Conservation (phyloP, 2,113 vertebrate genomes). For the Aleadryas rufinucha region DNA sequence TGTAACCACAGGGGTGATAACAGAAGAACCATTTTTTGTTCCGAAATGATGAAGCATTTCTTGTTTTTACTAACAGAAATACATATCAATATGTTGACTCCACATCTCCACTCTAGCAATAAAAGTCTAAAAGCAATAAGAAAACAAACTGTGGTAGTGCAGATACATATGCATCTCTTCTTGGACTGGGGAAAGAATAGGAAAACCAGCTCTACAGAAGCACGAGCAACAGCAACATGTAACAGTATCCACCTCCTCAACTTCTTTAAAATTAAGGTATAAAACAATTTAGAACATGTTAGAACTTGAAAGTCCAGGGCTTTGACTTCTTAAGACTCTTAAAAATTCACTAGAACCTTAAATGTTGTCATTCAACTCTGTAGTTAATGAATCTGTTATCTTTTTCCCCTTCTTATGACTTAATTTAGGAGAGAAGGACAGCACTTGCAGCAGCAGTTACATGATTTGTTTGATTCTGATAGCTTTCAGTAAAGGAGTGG, state of each 20-base stretch:
- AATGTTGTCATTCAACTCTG: background rate
- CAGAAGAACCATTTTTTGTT: background rate
- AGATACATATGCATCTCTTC: background rate
- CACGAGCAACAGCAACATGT: fast-evolving
- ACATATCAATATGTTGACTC: background rate
- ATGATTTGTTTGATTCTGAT: background rate
- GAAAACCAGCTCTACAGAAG: background rate
- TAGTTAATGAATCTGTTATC: background rate
- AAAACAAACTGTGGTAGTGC: background rate
- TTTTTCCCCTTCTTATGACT: background rate
- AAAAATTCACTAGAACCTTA: background rate
- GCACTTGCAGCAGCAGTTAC: background rate
- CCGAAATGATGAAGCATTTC: background rate
- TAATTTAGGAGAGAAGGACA: background rate
- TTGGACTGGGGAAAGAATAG: background rate
- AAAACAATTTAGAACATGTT: background rate
- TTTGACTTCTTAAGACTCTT: background rate
- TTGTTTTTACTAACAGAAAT: background rate
- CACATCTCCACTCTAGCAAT: background rate
- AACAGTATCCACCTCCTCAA: background rate
- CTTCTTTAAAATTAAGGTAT: background rate
- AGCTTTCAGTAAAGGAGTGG: background rate
- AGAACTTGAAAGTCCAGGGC: background rate
- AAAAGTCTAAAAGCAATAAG: background rate
- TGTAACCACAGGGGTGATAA: background rate